Percentiles rank a stretch among this genome's conserved stretches.
Conservation (phyloP, 2,113 vertebrate genomes). For the Arizona elegans region DNA sequence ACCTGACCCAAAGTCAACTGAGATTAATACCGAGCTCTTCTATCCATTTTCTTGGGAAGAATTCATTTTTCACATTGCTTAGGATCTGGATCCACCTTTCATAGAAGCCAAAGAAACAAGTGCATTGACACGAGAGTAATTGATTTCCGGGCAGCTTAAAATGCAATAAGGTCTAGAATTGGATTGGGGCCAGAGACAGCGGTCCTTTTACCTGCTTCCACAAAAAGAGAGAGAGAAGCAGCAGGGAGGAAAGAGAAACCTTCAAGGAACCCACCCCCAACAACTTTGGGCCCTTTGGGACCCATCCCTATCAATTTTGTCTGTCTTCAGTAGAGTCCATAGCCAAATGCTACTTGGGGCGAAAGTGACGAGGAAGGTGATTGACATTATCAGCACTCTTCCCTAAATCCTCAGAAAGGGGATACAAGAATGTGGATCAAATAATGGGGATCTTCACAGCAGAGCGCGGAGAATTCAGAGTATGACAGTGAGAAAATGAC, state of each 20-base stretch:
- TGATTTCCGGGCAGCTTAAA: neutral
- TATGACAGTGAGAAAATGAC: neutral
- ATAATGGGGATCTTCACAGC: neutral
- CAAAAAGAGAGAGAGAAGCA: neutral
- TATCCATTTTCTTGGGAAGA: neutral
- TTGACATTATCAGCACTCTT: neutral
- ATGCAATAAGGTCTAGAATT: neutral
- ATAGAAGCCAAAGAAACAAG: neutral
- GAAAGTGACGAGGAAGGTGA: neutral
- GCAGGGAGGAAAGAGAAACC: neutral
- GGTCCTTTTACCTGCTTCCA: neutral
- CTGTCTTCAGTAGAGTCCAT: neutral
- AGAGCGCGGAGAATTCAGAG: neutral
- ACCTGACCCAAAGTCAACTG: neutral
- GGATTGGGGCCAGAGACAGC: neutral
- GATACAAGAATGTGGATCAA: too few species aligned
- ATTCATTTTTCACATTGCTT: neutral
- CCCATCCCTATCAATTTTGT: neutral
- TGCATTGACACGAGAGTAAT: neutral
- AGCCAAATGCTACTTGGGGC: neutral
- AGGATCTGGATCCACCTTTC: neutral
- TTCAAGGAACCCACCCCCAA: neutral
- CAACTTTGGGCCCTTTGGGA: neutral
- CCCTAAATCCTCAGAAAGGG: neutral
- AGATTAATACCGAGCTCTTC: neutral